Evolutionary conservation across 92 coral and sea anemone species (phyloP).

Genomic region (Heteractis magnifica): DNA sequence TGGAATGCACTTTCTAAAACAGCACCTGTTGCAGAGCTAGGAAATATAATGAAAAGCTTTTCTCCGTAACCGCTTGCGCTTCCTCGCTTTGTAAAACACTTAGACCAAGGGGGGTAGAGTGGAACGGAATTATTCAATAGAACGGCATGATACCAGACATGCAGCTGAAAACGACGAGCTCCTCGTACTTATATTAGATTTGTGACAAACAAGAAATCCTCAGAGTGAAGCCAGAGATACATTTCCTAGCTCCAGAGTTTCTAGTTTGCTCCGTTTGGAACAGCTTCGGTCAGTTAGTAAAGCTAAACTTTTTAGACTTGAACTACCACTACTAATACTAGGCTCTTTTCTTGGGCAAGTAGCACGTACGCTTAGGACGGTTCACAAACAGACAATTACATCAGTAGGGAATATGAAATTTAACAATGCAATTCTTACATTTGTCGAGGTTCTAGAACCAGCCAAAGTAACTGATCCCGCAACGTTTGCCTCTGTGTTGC

Average conservation of each 20-base stretch:
- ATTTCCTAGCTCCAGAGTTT: neutral
- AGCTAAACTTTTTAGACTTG: neutral
- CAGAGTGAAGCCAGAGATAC: neutral
- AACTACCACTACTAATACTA: neutral
- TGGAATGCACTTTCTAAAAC: neutral
- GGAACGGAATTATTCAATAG: slow-evolving; percentile 16
- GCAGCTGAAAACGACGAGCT: slow-evolving; percentile 36
- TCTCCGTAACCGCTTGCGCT: slow-evolving; percentile 21
- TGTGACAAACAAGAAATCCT: neutral
- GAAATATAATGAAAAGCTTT: slow-evolving; percentile 15
- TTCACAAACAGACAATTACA: slow-evolving; percentile 26
- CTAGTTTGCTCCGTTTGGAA: neutral
- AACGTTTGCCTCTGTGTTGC: slow-evolving; percentile 39
- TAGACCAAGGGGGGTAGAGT: slow-evolving; percentile 43
- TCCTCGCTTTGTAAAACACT: slow-evolving; percentile 30
- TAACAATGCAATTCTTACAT: slow-evolving; percentile 41
- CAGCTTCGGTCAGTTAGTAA: neutral
- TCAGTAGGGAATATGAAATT: slow-evolving; percentile 28
- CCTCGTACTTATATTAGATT: slow-evolving; percentile 15
- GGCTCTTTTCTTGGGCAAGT: neutral
- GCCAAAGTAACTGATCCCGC: slow-evolving; percentile 30
- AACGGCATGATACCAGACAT: slow-evolving; percentile 31
- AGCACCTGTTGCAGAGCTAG: slow-evolving; percentile 17
- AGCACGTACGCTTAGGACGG: slow-evolving; percentile 8
- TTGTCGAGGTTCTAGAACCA: slow-evolving; percentile 39